These are phyloP conservation scores for Daboia siamensis DNA, from an alignment of 2,113 vertebrate species.

Conservation along the genomic window DNA sequence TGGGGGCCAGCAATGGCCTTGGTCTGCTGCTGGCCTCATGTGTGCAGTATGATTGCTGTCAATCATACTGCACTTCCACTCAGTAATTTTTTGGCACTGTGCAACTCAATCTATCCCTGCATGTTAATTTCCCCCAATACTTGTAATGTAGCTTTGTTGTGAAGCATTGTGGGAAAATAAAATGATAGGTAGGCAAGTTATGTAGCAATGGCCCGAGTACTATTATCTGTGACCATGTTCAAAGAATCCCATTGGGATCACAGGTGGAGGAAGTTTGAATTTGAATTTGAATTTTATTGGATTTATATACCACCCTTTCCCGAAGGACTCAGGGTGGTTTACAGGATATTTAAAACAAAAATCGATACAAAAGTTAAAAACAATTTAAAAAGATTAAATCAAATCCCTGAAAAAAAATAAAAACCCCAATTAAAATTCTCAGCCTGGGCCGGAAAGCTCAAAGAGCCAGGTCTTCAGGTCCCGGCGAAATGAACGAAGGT, in stretches of 20 bases:
- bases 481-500: no score
- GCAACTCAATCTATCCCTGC: not conserved
- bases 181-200: not conserved
- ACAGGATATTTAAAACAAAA: no score
- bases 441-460: no score
- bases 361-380: no score
- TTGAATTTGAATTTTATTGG: no score
- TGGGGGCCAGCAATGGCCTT: not conserved
- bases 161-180: not conserved
- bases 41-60: not conserved
- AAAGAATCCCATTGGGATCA: not conserved
- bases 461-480: no score
- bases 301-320: no score
- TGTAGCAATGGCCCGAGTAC: not conserved
- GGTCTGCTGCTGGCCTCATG: not conserved
- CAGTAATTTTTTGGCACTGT: not conserved
- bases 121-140: not conserved
- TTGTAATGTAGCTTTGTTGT: not conserved
- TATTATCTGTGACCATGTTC: not conserved
- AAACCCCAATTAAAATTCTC: no score
- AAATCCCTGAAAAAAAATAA: no score
- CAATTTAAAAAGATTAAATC: no score
- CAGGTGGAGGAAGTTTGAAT: not conserved
- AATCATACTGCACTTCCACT: not conserved
- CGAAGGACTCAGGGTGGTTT: no score